These are phyloP conservation scores for Cyprinodon tularosa DNA, from an alignment of 2,113 vertebrate species.

Conservation along the genomic window DNA sequence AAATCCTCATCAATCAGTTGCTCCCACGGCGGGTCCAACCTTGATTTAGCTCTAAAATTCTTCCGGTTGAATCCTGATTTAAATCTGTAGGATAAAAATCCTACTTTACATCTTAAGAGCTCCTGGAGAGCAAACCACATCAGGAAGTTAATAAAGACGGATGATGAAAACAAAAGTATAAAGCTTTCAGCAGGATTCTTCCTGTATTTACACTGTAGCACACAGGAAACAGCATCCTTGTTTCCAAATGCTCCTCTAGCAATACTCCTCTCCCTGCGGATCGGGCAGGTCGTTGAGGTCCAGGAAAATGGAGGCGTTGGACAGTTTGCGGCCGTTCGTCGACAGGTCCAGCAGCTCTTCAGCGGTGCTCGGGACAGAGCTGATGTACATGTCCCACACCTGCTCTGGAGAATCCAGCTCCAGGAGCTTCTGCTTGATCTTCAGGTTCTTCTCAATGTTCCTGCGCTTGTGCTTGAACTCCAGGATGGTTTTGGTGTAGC, in stretches of 20 bases:
- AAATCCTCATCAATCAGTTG: neutral
- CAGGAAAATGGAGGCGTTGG: slow-evolving; percentile 81
- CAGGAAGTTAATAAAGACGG: neutral
- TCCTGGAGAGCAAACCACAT: neutral
- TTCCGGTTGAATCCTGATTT: neutral
- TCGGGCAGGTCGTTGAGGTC: slow-evolving; percentile 75
- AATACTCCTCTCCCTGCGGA: slow-evolving; percentile 74
- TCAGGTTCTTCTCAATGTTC: slow-evolving; percentile 88
- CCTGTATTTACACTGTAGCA: slow-evolving; percentile 12
- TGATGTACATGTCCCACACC: slow-evolving; percentile 88
- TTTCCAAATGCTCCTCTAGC: slow-evolving; percentile 55
- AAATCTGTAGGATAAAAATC: neutral
- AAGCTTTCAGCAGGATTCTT: slow-evolving; percentile 1
- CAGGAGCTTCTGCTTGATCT: slow-evolving; percentile 83
- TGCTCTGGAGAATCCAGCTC: slow-evolving; percentile 83
- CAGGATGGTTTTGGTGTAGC: slow-evolving; percentile 87
- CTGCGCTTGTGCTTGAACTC: slow-evolving; percentile 90
- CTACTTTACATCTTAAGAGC: neutral
- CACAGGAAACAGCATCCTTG: neutral
- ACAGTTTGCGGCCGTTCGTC: slow-evolving; percentile 75
- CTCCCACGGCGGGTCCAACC: neutral
- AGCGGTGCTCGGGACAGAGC: slow-evolving; percentile 80
- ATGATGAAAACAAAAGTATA: neutral
- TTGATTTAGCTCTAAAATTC: neutral
- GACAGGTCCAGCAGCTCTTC: slow-evolving; percentile 83